Base-by-base conservation (phyloP, 1,140 invertebrate genomes). In the Pseudoatta argentina region DNA sequence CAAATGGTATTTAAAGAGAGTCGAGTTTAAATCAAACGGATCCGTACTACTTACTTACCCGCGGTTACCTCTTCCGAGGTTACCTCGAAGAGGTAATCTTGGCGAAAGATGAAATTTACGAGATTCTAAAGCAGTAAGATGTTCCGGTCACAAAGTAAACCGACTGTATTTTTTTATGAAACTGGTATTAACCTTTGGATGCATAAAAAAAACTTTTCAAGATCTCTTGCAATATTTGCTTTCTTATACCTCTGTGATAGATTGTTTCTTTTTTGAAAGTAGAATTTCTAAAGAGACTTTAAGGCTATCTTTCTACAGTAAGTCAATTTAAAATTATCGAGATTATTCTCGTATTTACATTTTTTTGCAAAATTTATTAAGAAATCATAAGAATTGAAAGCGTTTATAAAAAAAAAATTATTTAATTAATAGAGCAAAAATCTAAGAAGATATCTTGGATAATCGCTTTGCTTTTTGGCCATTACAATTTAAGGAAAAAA, bases 21-120 rank as follows among this genome's bases (percentile, higher is more conserved):
- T 44, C 61, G 61, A n/a, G 69, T 27, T 83, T 61, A 34, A 82
- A 75, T 83, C 79, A 61, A 73, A 55, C 27, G 69, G 66, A 51
- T 73, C 24, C 24, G 24, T 24, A 24, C n/a, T 39, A 34, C 21
- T 39, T 53, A 66, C 27, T 76, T 66, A 51, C 6, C 16, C 18
- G 69, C n/a, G 10, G 18, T 57, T 72, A 72, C 34, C 34, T 14
- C 76, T 57, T 81, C 63, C 30, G 34, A 18, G 61, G 64, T 66
- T 66, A 66, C 34, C 21, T 39, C 16, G 10, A 5, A 27, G 34
- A 57, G 12, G 10, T 39, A 44, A 18, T 57, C 16, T 39, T 18
- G 4, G 1, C 14, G 2, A 34, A 24, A 39, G 30, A n/a, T 69
- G 3, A 78, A 66, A 12, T 51, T n/a, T 12, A n/a, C 39, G 2